Conservation (phyloP, 2,888 invertebrate species). For the Luperina testacea region DNA sequence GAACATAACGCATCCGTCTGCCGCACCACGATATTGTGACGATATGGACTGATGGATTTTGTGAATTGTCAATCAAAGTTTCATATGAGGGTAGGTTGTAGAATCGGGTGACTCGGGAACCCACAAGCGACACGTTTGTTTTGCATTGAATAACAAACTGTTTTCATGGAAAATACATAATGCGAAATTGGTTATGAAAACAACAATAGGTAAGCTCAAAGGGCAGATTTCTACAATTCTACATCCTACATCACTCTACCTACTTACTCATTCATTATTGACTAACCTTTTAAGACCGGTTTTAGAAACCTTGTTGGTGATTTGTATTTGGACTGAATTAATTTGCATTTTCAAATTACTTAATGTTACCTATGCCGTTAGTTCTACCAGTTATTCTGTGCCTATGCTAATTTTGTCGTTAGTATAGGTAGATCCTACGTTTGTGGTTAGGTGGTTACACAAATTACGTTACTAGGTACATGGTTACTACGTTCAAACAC, state of each 20-base stretch:
- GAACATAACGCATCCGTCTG: conserved; percentile 66
- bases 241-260: no score
- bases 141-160: conserved; percentile 2
- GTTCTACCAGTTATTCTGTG: no score
- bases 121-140: background rate
- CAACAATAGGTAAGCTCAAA: conserved; percentile 13
- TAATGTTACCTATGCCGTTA: background rate
- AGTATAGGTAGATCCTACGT: conserved; percentile 2
- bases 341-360: conserved; percentile 13
- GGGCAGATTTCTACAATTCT: no score
- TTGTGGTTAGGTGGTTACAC: background rate
- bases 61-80: conserved; percentile 47
- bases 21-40: conserved; percentile 32
- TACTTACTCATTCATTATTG: background rate
- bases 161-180: conserved; percentile 11
- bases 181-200: background rate
- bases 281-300: background rate
- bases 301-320: background rate
- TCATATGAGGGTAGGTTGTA: background rate
- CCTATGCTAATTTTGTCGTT: conserved; percentile 4
- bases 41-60: conserved; percentile 53
- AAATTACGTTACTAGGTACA: conserved; percentile 6
- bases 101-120: background rate
- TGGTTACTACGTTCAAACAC: conserved; percentile 15
- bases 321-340: background rate